Conservation (phyloP, 2,113 vertebrate genomes). For the Xenus cinereus region DNA sequence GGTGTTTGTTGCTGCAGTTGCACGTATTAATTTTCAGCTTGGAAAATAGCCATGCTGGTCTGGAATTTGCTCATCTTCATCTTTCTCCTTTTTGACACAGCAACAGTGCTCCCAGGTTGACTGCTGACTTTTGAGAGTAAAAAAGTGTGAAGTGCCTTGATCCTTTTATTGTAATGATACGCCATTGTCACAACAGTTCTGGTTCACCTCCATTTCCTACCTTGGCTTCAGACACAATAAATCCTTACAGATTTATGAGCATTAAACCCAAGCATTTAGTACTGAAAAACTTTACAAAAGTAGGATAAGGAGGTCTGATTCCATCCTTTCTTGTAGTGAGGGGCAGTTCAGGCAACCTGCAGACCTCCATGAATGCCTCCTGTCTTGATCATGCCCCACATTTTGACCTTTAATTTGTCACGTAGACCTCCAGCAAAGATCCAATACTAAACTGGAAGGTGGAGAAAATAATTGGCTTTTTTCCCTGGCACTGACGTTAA, state of each 20-base stretch:
- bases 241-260: not conserved
- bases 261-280: not conserved
- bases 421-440: not conserved
- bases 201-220: not conserved
- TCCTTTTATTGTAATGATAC: not conserved
- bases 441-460: not conserved
- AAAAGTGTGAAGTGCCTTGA: not conserved
- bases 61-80: slow-evolving; percentile 13
- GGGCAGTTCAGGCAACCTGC: not conserved
- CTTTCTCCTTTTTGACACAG: not conserved
- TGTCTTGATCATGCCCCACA: not conserved
- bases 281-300: not conserved
- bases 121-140: not conserved
- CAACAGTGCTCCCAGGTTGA: not conserved
- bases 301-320: not conserved
- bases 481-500: not conserved
- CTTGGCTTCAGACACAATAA: not conserved
- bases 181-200: not conserved
- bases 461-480: slow-evolving; percentile 4
- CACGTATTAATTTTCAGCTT: slow-evolving; percentile 41
- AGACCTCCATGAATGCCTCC: not conserved
- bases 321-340: not conserved
- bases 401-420: slow-evolving; percentile 40
- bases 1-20: slow-evolving; percentile 44
- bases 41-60: not conserved